Conservation (phyloP, 1,140 invertebrate genomes). For the Tetramorium alpestre region DNA sequence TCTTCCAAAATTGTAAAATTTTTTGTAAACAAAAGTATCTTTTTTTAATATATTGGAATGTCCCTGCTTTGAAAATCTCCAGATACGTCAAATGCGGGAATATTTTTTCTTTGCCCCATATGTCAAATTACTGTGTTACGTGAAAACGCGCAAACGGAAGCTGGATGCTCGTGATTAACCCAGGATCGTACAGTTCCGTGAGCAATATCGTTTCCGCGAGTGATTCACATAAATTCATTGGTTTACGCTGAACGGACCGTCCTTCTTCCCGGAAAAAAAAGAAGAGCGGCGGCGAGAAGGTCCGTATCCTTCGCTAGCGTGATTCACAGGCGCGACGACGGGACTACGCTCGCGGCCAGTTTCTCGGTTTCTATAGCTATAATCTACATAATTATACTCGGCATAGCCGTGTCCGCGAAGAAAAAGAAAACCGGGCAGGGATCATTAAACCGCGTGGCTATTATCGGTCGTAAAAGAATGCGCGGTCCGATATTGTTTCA, state of each 20-base stretch:
- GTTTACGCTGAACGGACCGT: not conserved
- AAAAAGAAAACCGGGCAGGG: slow-evolving; percentile 35
- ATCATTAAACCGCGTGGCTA: slow-evolving; percentile 66
- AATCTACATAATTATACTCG: slow-evolving; percentile 74
- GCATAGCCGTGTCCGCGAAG: slow-evolving; percentile 43
- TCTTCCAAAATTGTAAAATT: not conserved
- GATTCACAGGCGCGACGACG: slow-evolving; percentile 62
- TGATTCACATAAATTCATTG: slow-evolving; percentile 22
- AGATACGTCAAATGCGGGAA: too few relatives aligned
- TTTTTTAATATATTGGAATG: not conserved
- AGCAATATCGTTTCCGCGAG: slow-evolving; percentile 34
- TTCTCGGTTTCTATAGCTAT: slow-evolving; percentile 68
- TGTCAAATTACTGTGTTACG: not conserved
- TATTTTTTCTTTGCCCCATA: not conserved
- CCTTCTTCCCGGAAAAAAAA: slow-evolving; percentile 24
- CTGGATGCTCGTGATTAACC: not conserved
- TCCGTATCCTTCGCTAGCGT: slow-evolving; percentile 63
- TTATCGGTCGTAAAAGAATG: slow-evolving; percentile 71
- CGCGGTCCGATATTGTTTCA: slow-evolving; percentile 40
- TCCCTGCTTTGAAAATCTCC: too few relatives aligned
- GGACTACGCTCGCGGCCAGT: slow-evolving; percentile 64
- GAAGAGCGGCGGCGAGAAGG: slow-evolving; percentile 26
- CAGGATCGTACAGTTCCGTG: not conserved
- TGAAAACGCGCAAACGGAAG: not conserved
- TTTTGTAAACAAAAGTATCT: too few relatives aligned